phyloP scores from a whole-genome alignment of 1,140 invertebrate genomes.

The Stegodyphus dumicola region DNA sequence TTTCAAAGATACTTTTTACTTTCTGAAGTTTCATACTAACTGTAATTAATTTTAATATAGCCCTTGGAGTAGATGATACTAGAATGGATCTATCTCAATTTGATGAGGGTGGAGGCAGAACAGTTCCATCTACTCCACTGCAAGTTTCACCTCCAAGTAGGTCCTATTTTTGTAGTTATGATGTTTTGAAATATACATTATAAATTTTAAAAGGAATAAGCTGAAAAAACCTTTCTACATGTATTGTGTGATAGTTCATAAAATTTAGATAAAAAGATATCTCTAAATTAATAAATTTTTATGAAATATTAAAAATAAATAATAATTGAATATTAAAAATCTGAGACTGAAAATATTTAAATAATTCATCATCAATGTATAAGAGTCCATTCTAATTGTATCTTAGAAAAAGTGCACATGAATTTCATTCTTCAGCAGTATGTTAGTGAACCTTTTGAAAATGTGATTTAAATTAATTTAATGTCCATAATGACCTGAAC shows the following conservation, averaged over 20 bases:
- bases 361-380: no score
- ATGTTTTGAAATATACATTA: not conserved
- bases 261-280: not conserved
- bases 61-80: conserved; percentile 78
- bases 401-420: no score
- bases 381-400: no score
- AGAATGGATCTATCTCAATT: conserved; percentile 76
- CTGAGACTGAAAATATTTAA: no score
- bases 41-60: conserved; percentile 45
- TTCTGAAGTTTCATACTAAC: no score
- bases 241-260: not conserved
- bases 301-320: no score
- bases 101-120: conserved; percentile 76
- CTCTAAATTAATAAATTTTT: not conserved
- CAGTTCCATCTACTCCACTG: conserved; percentile 79
- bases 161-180: no score
- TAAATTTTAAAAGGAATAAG: not conserved
- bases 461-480: no score
- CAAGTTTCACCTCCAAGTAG: conserved; percentile 75
- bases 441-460: no score
- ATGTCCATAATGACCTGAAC: no score
- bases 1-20: conserved; percentile 18
- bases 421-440: no score
- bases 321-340: not conserved
- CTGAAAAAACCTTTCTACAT: not conserved